Evolutionary conservation across 2,797 vertebrate species (phyloP).

Genomic region (Urophycis tenuis): DNA sequence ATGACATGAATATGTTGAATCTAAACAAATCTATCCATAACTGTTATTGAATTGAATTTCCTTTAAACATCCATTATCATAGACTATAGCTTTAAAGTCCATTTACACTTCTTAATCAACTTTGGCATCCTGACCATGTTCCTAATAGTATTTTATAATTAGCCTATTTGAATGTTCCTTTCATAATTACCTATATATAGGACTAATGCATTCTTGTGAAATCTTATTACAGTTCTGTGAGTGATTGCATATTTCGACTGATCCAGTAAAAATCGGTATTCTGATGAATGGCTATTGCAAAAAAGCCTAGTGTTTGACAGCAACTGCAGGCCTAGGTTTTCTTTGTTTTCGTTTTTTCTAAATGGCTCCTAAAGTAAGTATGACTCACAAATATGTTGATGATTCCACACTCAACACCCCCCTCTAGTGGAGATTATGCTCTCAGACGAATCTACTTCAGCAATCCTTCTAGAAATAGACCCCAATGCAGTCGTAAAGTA

Average conservation of each 20-base stretch:
- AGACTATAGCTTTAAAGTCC: not conserved
- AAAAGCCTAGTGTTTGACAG: no score
- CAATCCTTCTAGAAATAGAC: not conserved
- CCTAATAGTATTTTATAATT: not conserved
- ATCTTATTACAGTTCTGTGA: not conserved
- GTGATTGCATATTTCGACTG: not conserved
- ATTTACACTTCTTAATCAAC: not conserved
- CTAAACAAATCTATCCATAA: not conserved
- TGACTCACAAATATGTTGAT: not conserved
- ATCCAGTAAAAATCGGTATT: not conserved
- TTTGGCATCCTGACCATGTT: not conserved
- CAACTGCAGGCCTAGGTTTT: not conserved
- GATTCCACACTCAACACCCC: not conserved
- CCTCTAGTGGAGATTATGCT: not conserved
- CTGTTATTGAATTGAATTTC: not conserved
- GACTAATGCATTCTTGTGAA: not conserved
- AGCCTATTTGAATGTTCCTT: not conserved
- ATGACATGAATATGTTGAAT: not conserved
- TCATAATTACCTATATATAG: not conserved
- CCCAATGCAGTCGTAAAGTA: not conserved
- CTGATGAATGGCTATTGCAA: not conserved
- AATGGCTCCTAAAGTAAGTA: conserved; percentile 2
- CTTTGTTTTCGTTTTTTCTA: not conserved
- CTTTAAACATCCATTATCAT: not conserved
- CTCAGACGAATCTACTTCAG: not conserved